phyloP scores from a whole-genome alignment of 2,797 vertebrate species.

The Phoxinus dragarum region DNA sequence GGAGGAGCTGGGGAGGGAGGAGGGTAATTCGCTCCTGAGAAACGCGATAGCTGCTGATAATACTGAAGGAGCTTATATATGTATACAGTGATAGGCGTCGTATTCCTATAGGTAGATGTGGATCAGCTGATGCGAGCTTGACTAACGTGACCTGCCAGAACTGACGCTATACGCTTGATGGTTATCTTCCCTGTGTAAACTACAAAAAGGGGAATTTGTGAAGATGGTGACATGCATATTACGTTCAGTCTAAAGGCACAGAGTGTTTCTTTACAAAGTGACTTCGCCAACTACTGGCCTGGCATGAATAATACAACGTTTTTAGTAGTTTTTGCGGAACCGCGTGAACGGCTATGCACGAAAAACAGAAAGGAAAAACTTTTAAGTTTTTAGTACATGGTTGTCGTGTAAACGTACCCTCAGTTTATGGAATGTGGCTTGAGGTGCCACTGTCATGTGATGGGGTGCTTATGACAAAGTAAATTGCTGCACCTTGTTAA shows the following conservation, averaged over 20 bases:
- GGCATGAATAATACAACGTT: background rate
- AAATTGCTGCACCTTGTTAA: slow-evolving; percentile 41
- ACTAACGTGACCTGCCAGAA: too few species aligned
- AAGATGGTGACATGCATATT: background rate
- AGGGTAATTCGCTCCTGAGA: too few species aligned
- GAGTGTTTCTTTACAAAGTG: background rate
- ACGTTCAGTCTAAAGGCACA: background rate
- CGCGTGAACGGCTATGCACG: background rate
- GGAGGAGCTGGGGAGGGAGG: too few species aligned
- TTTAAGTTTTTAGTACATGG: background rate
- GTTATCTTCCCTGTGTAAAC: background rate
- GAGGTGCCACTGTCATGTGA: slow-evolving; percentile 58
- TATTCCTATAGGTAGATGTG: too few species aligned
- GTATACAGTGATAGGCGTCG: too few species aligned
- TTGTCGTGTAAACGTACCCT: background rate
- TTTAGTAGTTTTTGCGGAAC: background rate
- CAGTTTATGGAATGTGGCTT: slow-evolving; percentile 56
- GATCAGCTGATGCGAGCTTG: too few species aligned
- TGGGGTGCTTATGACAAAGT: slow-evolving; percentile 41
- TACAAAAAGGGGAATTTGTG: background rate
- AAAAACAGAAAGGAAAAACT: background rate
- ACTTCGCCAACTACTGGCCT: background rate
- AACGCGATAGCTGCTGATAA: too few species aligned
- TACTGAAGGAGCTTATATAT: too few species aligned
- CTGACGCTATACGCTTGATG: background rate